Evolutionary conservation across 1,140 invertebrate species (phyloP).

Genomic region (Tetragnatha versicolor): DNA sequence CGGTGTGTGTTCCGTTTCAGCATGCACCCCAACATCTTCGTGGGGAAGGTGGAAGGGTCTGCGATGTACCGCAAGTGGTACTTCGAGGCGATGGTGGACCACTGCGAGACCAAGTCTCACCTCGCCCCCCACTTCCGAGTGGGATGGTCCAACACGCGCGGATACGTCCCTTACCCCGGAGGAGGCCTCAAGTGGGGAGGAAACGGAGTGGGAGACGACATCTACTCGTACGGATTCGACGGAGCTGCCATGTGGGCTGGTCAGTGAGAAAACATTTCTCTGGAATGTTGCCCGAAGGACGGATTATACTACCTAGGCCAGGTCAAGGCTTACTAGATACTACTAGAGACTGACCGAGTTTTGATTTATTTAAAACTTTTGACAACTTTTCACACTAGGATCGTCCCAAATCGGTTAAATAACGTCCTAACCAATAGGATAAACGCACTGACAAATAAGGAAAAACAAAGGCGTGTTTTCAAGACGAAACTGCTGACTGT

Average conservation of each 20-base stretch:
- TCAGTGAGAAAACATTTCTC: no score
- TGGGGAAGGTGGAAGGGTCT: constrained; percentile 95
- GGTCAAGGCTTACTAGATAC: no score
- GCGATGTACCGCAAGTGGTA: constrained; percentile 99
- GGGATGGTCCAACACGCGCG: constrained; percentile 97
- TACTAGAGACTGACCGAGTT: no score
- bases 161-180: constrained; percentile 91
- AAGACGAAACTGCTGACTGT: no score
- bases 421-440: no score
- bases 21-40: constrained; percentile 96
- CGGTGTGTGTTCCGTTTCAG: constrained; percentile 70
- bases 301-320: no score
- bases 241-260: constrained; percentile 85
- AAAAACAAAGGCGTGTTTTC: no score
- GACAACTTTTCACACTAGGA: no score
- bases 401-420: no score
- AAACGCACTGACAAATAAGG: no score
- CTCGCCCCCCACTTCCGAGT: constrained; percentile 93
- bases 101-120: constrained; percentile 93
- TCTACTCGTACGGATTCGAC: constrained; percentile 98
- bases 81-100: constrained; percentile 97
- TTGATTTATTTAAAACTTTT: no score
- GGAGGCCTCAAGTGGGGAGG: constrained; percentile 98
- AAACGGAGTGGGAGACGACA: constrained; percentile 97
- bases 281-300: no score